Evolutionary conservation across 2,888 invertebrate genomes (phyloP), one percentile per base, ranked within the genome.

Genomic region (Athalia cordata): DNA sequence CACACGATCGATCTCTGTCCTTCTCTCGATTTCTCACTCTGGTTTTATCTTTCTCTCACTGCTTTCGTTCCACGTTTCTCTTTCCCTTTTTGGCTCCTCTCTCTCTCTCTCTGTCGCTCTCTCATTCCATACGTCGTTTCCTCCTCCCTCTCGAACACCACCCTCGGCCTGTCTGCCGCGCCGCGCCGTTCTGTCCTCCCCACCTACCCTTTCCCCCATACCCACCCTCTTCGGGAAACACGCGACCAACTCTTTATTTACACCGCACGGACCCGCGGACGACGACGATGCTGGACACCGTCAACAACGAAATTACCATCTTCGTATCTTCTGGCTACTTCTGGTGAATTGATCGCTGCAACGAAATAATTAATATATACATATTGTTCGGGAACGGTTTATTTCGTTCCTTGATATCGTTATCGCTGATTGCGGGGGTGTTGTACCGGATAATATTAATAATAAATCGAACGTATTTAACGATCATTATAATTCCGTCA

Each of bases 121-220:
- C 59, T 62, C 61, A 64, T 55, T 50, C 45, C 64, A 9, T 76
- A 11, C 29, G 7, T 78, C 78, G 77, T 77, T 79, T 79, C 11
- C 78, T 78, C 75, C 75, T 57, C 78, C 80, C 80, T 52, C 81
- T 79, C 80, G 67, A 64, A 13, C 74, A 49, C 62, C 77, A 76
- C 65, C 64, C 76, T 61, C 77, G 62, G 15, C 70, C 77, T 59
- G 74, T 81, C 80, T 79, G 66, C 75, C 78, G 77, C 67, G 79
- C 49, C 78, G 78, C 64, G 61, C 61, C 76, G 67, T 59, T 50
- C 67, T 74, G 62, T 64, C 77, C 79, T 78, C 80, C 81, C 70
- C 81, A 77, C 77, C 91, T 89, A 89, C 89, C 90, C 90, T 79
- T 77, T 80, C 89, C 85, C 78, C 86, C 89, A 9, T 85, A 83